phyloP scores from a whole-genome alignment of 2,797 vertebrate species.

The Melanotaenia parkinsoni region DNA sequence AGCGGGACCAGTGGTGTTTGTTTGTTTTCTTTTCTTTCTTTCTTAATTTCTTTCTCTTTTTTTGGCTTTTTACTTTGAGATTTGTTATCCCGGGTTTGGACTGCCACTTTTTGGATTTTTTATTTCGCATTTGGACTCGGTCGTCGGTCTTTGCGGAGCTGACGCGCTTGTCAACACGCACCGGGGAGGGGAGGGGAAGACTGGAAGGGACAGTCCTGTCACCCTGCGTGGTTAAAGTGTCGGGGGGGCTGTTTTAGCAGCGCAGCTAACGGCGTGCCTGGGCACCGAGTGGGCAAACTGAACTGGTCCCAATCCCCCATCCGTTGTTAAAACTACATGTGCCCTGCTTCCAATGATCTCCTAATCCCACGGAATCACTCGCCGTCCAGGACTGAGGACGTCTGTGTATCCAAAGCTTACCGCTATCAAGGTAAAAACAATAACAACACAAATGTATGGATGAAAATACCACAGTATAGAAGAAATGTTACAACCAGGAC shows the following conservation, averaged over 20 bases:
- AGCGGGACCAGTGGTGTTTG: slow-evolving; percentile 29
- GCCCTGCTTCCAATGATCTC: slow-evolving; percentile 76
- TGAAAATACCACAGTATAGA: neutral
- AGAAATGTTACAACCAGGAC: slow-evolving; percentile 35
- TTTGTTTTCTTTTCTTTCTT: neutral
- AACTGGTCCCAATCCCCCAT: slow-evolving; percentile 49
- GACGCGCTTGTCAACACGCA: slow-evolving; percentile 73
- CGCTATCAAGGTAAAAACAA: slow-evolving; percentile 73
- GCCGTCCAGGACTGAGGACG: slow-evolving; percentile 76
- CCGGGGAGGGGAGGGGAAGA: slow-evolving; percentile 32
- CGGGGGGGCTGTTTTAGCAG: slow-evolving; percentile 43
- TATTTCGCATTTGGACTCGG: slow-evolving; percentile 43
- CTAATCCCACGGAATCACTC: slow-evolving; percentile 69
- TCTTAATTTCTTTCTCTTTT: too few relatives aligned
- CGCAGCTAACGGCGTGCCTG: slow-evolving; percentile 54
- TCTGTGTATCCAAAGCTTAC: slow-evolving; percentile 69
- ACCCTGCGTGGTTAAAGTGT: slow-evolving; percentile 68
- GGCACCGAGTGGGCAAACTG: slow-evolving; percentile 58
- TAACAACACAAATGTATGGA: neutral
- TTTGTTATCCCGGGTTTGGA: slow-evolving; percentile 21
- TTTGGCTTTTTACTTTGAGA: too few relatives aligned
- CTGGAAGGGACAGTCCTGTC: slow-evolving; percentile 72
- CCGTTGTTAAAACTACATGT: slow-evolving; percentile 72
- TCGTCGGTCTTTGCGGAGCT: slow-evolving; percentile 52
- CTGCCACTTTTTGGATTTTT: slow-evolving; percentile 58